Base-by-base conservation (phyloP, 2,113 vertebrate species). In the Leptobrachium ailaonicum region DNA sequence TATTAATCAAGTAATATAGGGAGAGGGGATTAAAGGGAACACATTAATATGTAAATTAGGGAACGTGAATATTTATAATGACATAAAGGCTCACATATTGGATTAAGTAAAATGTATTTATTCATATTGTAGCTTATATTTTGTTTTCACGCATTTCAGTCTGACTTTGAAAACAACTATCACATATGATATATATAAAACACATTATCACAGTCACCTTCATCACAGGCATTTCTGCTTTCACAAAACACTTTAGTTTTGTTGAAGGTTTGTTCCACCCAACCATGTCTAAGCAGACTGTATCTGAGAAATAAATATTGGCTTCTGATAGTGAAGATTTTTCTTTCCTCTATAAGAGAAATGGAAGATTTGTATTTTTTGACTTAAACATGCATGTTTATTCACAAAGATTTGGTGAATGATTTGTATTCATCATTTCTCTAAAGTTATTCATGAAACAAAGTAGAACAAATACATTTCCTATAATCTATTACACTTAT, bases 301-400 rank as follows among this genome's bases (percentile, higher is more conserved):
- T 83, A 88, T 41, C 95, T 93, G 83, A 98, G 94, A 74, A 97
- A 81, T 0, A 96, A 96, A 80, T 96, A 98, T 2, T 88, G 92
- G 13, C 96, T 96, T 41, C 91, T 91, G 80, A 98, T 88, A 0
- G 85, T 87, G 62, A 98, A 99, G 82, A 97, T 94, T 86, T 94
- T 98, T 86, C 89, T 95, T 82, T 94, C 88, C 97, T 98, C 73
- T 20, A 1, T 66, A 45, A 50, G 68, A 82, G 63, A 70, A 8
- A 6, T 56, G 6, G 53, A 12, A 8, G 12, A 56, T 12, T 56
- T 56, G 6, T 1, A 12, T 56, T 56, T 8, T 8, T 56, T 8
- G 6, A 8, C 6, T 8, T 56, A 12, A 12, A 56, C 6, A 8
- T 12, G 12, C 53, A 56, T 8, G 6, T 56, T 56, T 6, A 56